These are phyloP conservation scores for Pachycephala philippinensis DNA, from an alignment of 2,113 vertebrate genomes.

Conservation along the genomic window DNA sequence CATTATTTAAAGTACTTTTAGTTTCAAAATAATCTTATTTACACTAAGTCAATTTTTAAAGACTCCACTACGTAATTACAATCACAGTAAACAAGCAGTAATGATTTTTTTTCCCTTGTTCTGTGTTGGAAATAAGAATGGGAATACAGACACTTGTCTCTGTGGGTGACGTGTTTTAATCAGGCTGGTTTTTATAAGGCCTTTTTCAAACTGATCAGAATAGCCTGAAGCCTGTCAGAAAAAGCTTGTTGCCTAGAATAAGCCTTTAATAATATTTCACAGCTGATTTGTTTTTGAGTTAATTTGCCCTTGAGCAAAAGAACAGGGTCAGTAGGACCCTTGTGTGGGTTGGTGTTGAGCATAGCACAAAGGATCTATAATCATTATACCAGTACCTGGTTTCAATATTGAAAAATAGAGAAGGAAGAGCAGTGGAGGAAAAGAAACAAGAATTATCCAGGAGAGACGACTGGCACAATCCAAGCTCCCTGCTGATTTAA, in stretches of 20 bases:
- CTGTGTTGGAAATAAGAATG: conserved; percentile 24
- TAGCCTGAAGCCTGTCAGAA: conserved; percentile 5
- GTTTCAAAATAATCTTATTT: neutral
- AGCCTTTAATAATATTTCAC: conserved; percentile 35
- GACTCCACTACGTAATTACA: neutral
- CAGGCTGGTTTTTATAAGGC: conserved; percentile 11
- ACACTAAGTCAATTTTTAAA: neutral
- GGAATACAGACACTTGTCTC: neutral
- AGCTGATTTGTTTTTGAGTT: conserved; percentile 6
- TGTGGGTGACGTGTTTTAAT: conserved; percentile 10
- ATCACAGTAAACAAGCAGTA: neutral
- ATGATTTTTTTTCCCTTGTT: neutral
- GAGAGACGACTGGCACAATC: neutral
- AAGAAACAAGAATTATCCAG: neutral
- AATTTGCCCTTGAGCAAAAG: conserved; percentile 29
- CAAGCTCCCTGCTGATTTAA: neutral
- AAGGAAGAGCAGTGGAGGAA: neutral
- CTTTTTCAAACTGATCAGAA: conserved; percentile 48
- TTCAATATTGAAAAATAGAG: neutral
- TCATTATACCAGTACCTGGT: neutral
- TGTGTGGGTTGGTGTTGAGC: neutral
- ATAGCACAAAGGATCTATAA: neutral
- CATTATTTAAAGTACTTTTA: neutral
- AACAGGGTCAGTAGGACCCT: neutral
- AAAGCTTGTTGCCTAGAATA: neutral